Evolutionary conservation across 2,888 invertebrate species (phyloP).

Genomic region (Clunio marinus): DNA sequence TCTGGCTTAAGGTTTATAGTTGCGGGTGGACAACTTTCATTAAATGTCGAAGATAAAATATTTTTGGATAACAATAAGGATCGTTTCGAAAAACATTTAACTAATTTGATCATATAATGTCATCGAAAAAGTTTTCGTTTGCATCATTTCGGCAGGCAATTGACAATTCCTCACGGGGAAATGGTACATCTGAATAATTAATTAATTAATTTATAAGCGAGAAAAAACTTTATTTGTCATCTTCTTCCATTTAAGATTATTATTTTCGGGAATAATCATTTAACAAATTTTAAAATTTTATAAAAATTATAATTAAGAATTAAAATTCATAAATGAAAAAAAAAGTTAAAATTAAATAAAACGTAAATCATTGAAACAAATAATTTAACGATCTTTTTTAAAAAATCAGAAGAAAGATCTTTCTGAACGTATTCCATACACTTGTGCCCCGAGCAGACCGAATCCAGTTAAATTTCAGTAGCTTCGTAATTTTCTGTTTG

Average conservation of each 20-base stretch:
- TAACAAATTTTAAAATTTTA: constrained; percentile 18
- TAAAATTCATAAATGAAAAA: not conserved
- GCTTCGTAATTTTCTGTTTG: not conserved
- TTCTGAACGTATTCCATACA: too few relatives aligned
- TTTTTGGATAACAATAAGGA: not conserved
- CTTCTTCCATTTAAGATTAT: constrained; percentile 12
- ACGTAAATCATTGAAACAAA: too few relatives aligned
- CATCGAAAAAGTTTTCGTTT: not conserved
- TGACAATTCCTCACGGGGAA: not conserved
- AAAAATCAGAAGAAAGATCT: too few relatives aligned
- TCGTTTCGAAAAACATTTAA: not conserved
- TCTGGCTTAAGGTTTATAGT: constrained; percentile 20
- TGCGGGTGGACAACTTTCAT: too few relatives aligned
- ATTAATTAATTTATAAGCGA: constrained; percentile 19
- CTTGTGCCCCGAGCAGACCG: too few relatives aligned
- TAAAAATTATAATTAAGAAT: not conserved
- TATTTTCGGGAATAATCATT: constrained; percentile 8
- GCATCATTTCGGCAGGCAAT: constrained; percentile 11
- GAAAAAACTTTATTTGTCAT: not conserved
- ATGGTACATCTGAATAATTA: not conserved
- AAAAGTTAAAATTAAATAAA: constrained; percentile 5
- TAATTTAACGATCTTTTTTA: too few relatives aligned
- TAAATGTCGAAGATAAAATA: too few relatives aligned
- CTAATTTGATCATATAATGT: not conserved
- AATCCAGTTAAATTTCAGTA: too few relatives aligned